Evolutionary conservation across 1,140 invertebrate genomes (phyloP).

Genomic region (Drosophila tristis): DNA sequence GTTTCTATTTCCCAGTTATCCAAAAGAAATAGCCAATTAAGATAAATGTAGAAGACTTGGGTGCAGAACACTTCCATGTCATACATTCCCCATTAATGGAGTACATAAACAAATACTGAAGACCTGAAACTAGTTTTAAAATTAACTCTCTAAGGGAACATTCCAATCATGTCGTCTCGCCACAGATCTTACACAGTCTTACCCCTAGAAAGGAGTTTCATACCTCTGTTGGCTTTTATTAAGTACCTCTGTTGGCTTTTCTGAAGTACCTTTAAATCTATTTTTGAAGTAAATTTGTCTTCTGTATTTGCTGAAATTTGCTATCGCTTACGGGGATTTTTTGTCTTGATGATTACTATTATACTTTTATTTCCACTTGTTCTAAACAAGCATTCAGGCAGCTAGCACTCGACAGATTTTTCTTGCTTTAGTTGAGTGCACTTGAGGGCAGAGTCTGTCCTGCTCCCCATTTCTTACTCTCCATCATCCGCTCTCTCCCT

Average conservation of each 20-base stretch:
- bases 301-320: constrained; percentile 22
- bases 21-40: no score
- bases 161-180: no score
- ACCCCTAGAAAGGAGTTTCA: not conserved
- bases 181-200: no score
- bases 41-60: no score
- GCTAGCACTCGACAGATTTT: constrained; percentile 49
- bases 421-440: constrained; percentile 58
- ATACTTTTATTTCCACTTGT: constrained; percentile 15
- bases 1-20: no score
- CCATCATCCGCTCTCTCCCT: not conserved
- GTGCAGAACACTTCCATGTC: not conserved
- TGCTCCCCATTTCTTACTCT: not conserved
- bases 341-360: constrained; percentile 32
- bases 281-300: constrained; percentile 7
- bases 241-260: not conserved
- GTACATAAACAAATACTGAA: no score
- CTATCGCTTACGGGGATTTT: constrained; percentile 31
- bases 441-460: constrained; percentile 35
- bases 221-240: not conserved
- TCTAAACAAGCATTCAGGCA: constrained; percentile 49
- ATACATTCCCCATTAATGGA: no score
- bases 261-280: not conserved
- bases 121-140: no score
- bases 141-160: no score